Evolutionary conservation across 23 tunicate species (phyloP), one percentile per base, ranked within the genome.

Genomic region (Halocynthia aurantium): DNA sequence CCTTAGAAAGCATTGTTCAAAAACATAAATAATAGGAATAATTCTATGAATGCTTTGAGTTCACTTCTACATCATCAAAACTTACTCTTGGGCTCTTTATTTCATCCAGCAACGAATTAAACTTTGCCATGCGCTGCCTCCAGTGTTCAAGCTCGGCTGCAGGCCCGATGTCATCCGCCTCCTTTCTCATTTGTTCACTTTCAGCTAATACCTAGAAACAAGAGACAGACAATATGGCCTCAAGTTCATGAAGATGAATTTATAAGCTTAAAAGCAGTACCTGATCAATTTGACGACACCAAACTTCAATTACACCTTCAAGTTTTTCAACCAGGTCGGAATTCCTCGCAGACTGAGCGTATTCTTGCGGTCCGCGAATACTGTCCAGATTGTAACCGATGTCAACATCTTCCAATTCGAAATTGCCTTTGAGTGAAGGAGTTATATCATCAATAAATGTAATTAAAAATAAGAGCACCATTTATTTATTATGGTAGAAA

Each of bases 111-210:
- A 88, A 72, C 7, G 87, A 84, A 60, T 88, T 88, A 62, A 88
- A 88, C 66, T 83, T 82, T 40, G 94, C 81, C 86, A 83, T 88
- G 17, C 86, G 57, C 21, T 88, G 86, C 52, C 86, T 77, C 94
- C 94, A 88, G 74, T 88, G 94, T 60, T 88, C 94, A 53, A 88
- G 81, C 67, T 88, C 94, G 6, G 94, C 94, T 10, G 86, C 86
- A 10, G 94, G 94, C 18, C 94, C 94, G 31, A 82, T 88, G 82
- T 88, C 94, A 50, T 88, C 94, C 6, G 94, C 94, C 56, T 88
- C 94, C 52, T 88, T 88, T 6, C 94, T 55, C 94, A 88, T 88
- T 63, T 88, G 94, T 74, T 82, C 86, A 53, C 86, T 81, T 64
- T 88, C 94, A 44, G 94, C 86, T 5, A 88, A 76, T 20, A 88